phyloP scores from a whole-genome alignment of 2,113 vertebrate species.

The Leucoraja erinaceus region DNA sequence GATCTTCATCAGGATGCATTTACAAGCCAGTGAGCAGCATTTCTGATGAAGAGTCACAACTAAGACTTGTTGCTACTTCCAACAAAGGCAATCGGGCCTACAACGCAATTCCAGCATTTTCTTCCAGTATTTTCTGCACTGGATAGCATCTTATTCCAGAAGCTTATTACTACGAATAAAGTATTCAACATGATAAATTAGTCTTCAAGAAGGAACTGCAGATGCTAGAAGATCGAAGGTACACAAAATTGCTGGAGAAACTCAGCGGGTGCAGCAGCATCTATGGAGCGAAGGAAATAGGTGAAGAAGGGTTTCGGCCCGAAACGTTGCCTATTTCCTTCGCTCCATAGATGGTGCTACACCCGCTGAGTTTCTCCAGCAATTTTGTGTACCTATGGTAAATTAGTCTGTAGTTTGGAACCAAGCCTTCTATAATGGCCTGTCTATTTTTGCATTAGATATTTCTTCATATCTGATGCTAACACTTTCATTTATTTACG shows the following conservation, averaged over 20 bases:
- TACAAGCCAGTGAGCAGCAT: background rate
- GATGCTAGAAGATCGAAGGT: too few relatives aligned
- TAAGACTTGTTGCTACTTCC: background rate
- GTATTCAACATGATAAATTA: background rate
- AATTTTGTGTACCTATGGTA: too few relatives aligned
- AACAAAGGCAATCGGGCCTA: background rate
- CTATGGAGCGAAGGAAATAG: too few relatives aligned
- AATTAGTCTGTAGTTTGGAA: slow-evolving; percentile 24
- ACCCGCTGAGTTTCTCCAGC: too few relatives aligned
- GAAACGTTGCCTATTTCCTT: too few relatives aligned
- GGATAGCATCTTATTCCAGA: background rate
- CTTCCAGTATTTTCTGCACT: background rate
- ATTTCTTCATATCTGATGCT: background rate
- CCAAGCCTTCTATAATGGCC: background rate
- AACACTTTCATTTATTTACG: background rate
- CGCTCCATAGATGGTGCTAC: too few relatives aligned
- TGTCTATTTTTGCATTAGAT: background rate
- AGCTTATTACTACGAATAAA: background rate
- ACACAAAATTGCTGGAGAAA: too few relatives aligned
- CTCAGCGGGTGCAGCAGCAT: too few relatives aligned
- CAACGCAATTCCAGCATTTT: background rate
- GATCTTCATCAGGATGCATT: background rate
- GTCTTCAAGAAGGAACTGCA: too few relatives aligned
- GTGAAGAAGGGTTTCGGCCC: too few relatives aligned
- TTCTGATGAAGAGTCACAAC: background rate